phyloP scores from a whole-genome alignment of 2,888 invertebrate genomes.

The Ganaspis brasiliensis region DNA sequence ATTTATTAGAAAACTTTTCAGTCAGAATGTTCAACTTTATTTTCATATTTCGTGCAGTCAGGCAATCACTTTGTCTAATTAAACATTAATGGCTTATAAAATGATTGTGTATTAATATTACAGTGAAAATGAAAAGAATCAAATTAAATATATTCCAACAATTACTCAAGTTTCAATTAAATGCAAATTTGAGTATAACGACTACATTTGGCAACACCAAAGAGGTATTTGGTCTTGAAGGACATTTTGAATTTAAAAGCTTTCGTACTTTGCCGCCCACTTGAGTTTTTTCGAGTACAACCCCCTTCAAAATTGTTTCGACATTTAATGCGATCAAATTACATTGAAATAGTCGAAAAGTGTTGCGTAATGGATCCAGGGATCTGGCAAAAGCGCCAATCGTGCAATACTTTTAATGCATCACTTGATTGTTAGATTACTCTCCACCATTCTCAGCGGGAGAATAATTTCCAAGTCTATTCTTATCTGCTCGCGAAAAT shows the following conservation, averaged over 20 bases:
- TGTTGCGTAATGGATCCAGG: slow-evolving; percentile 19
- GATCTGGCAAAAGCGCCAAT: slow-evolving; percentile 20
- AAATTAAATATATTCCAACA: no score
- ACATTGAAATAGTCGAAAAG: slow-evolving; percentile 7
- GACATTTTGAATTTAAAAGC: slow-evolving; percentile 36
- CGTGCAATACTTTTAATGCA: slow-evolving; percentile 25
- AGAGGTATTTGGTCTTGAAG: slow-evolving; percentile 12
- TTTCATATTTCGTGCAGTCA: no score
- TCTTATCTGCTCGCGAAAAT: slow-evolving; percentile 22
- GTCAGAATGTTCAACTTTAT: neutral
- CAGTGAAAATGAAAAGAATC: no score
- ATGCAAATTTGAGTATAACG: no score
- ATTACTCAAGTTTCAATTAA: no score
- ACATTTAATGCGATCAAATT: slow-evolving; percentile 9
- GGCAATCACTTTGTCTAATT: no score
- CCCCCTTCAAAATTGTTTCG: neutral
- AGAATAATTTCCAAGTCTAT: slow-evolving; percentile 9
- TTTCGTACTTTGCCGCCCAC: slow-evolving; percentile 2
- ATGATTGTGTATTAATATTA: no score
- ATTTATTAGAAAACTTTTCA: slow-evolving; percentile 9
- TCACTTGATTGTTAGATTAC: slow-evolving; percentile 17
- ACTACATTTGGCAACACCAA: neutral
- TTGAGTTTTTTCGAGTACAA: neutral
- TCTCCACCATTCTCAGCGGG: neutral
- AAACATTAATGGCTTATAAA: no score